These are phyloP conservation scores for Sphenodon punctatus DNA, from an alignment of 2,797 vertebrate species.

Conservation along the genomic window DNA sequence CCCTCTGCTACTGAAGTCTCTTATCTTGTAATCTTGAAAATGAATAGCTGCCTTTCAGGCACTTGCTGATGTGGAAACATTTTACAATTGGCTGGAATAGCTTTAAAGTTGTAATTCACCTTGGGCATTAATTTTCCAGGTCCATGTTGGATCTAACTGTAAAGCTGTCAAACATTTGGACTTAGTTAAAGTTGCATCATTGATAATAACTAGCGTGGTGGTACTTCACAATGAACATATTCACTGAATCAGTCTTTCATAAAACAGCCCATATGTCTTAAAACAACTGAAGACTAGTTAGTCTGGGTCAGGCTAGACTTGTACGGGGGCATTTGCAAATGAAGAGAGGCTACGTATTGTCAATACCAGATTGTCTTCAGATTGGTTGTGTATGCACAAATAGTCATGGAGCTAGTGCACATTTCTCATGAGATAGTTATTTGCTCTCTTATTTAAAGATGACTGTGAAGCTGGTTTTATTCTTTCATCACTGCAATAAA, in stretches of 20 bases:
- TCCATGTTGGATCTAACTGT: background rate
- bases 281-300: background rate
- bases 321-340: background rate
- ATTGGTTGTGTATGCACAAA: constrained; percentile 35
- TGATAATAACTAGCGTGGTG: background rate
- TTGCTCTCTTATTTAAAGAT: constrained; percentile 44
- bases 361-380: constrained; percentile 31
- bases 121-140: constrained; percentile 33
- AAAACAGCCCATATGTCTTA: background rate
- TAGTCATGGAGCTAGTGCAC: background rate
- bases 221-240: background rate
- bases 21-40: too few species aligned
- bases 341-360: background rate
- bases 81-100: constrained; percentile 56
- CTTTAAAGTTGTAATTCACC: constrained; percentile 44
- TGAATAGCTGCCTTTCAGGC: constrained; percentile 39
- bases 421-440: constrained; percentile 30
- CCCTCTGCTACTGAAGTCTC: too few species aligned
- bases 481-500: constrained; percentile 25
- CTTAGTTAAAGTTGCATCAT: background rate
- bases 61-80: constrained; percentile 32
- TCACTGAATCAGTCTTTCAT: background rate
- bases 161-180: constrained; percentile 2
- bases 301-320: background rate
- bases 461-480: constrained; percentile 15